A percentile compares a stretch with the other conserved stretches of the same genome.
Conservation (phyloP, 2,113 vertebrate species). For the Hepsetus odoe region DNA sequence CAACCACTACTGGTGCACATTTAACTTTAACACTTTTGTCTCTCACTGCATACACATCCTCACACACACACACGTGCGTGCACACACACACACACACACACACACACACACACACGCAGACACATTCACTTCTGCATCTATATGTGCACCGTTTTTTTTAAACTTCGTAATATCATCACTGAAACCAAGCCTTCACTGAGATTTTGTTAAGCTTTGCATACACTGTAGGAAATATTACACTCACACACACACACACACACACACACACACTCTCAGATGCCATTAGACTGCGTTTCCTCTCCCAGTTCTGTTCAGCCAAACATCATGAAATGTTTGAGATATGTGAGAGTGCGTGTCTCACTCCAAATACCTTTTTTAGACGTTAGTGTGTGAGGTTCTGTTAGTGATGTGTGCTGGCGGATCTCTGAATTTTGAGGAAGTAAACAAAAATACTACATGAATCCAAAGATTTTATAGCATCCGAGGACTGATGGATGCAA, state of each 20-base stretch:
- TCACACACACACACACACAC: conserved; percentile 9
- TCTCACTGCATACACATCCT: conserved; percentile 32
- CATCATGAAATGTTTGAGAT: conserved; percentile 21
- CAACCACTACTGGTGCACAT: conserved; percentile 83
- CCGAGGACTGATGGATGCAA: neutral
- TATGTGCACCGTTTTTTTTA: neutral
- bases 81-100: neutral
- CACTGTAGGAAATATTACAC: neutral
- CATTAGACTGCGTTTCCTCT: conserved; percentile 5
- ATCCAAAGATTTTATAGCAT: conserved; percentile 33
- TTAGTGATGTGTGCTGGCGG: neutral
- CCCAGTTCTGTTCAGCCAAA: neutral
- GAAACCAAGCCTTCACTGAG: neutral
- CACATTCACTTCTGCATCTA: neutral
- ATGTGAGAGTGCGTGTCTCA: conserved; percentile 46
- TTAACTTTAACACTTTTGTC: conserved; percentile 67
- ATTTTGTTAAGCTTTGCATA: conserved; percentile 19
- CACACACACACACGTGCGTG: conserved; percentile 23
- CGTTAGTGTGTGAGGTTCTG: conserved; percentile 4
- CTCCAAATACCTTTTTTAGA: conserved; percentile 3
- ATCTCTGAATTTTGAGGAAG: neutral
- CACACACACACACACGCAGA: conserved; percentile 7
- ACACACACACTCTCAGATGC: conserved; percentile 3
- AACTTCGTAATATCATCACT: neutral
- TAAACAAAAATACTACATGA: neutral